Percentiles rank a stretch among this genome's conserved stretches.
phyloP scores from a whole-genome alignment of 2,888 invertebrate genomes.

The Baronia brevicornis region DNA sequence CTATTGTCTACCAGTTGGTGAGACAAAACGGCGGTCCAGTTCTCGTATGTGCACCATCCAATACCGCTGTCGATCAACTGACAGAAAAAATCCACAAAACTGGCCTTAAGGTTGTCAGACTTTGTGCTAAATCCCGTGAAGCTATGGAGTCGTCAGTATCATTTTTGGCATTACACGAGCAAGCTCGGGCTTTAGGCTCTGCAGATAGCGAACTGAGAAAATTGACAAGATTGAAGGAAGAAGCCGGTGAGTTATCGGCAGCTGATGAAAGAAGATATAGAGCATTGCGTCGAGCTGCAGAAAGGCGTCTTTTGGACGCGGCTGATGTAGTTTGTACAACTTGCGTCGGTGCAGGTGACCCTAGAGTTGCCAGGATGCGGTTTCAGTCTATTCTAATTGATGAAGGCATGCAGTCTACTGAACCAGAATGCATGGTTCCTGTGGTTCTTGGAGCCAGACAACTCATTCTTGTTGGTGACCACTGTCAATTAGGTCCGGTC shows the following conservation, averaged over 20 bases:
- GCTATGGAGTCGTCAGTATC: conserved; percentile 98
- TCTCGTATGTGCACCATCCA: conserved; percentile 98
- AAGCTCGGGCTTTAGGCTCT: conserved; percentile 95
- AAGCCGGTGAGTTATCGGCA: conserved; percentile 97
- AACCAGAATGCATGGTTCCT: conserved; percentile 99
- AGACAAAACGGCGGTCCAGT: conserved; percentile 96
- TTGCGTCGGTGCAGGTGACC: conserved; percentile 98
- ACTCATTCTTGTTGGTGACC: conserved; percentile 97
- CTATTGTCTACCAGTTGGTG: conserved; percentile 98
- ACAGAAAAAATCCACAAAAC: conserved; percentile 99
- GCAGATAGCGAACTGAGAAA: conserved; percentile 93
- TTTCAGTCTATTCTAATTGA: conserved; percentile 98
- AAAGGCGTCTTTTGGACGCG: conserved; percentile 91
- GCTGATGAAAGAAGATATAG: conserved; percentile 96
- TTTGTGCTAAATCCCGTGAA: conserved; percentile 98
- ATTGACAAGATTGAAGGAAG: conserved; percentile 96
- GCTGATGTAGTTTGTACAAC: conserved; percentile 99
- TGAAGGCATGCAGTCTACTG: conserved; percentile 97
- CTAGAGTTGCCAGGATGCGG: conserved; percentile 91
- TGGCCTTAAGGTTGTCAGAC: conserved; percentile 92
- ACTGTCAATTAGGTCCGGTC: conserved; percentile 98
- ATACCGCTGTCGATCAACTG: conserved; percentile 99
- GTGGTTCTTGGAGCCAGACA: conserved; percentile 98
- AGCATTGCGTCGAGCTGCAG: conserved; percentile 91
- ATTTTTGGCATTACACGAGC: conserved; percentile 97